These are phyloP conservation scores for Drosophila rellima DNA, from an alignment of 2,888 invertebrate species.

Conservation along the genomic window DNA sequence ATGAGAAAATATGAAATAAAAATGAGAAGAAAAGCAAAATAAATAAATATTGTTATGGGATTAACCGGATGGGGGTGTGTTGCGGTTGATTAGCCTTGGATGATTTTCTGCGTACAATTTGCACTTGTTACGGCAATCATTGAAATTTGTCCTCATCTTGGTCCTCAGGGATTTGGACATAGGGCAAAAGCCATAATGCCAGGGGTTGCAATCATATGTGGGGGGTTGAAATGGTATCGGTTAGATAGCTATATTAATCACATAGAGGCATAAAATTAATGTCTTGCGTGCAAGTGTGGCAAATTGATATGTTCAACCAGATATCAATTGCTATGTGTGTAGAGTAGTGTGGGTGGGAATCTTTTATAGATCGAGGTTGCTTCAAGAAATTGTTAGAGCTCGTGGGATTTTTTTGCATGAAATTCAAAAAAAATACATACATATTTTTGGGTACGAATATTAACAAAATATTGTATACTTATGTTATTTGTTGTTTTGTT, in stretches of 20 bases:
- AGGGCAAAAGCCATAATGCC: conserved; percentile 8
- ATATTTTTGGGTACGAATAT: not conserved
- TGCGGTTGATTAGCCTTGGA: conserved; percentile 54
- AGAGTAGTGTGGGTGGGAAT: conserved; percentile 67
- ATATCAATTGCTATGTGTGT: conserved; percentile 62
- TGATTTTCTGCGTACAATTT: conserved; percentile 53
- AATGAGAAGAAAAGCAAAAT: conserved; percentile 23
- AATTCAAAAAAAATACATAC: too few relatives aligned
- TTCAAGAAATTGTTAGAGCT: conserved; percentile 2
- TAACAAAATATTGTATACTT: not conserved
- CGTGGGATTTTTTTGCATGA: not conserved
- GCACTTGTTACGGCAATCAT: conserved; percentile 76
- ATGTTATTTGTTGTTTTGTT: not conserved
- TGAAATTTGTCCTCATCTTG: conserved; percentile 50
- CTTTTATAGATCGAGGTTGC: conserved; percentile 13
- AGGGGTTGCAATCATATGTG: conserved; percentile 13
- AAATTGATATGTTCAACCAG: conserved; percentile 70
- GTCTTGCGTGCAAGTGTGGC: conserved; percentile 65
- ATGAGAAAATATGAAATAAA: conserved; percentile 61
- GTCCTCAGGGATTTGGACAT: conserved; percentile 53
- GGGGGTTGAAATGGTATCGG: conserved; percentile 13
- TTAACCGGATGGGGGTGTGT: not conserved
- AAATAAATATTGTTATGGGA: conserved; percentile 8
- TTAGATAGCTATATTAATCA: conserved; percentile 59
- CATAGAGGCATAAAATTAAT: conserved; percentile 77